Evolutionary conservation across 2,797 vertebrate species (phyloP), one percentile per base, ranked within the genome.

Genomic region (Oreonectes daqikongensis): DNA sequence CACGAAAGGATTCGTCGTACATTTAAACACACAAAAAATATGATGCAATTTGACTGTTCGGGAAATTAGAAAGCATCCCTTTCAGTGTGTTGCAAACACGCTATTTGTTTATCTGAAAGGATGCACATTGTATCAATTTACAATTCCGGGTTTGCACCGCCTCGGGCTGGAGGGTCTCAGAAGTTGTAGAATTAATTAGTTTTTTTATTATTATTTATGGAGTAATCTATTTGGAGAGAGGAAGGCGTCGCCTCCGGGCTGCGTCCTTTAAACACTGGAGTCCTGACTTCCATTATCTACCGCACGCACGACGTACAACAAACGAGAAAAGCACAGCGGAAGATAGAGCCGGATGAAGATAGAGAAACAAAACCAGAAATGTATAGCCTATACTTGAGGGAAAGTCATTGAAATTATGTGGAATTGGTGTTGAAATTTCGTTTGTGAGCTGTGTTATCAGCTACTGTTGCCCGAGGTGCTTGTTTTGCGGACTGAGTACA

Each of bases 181-280:
- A 93, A 93, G 91, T 85, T 90, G 90, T 90, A 92, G 92, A 95
- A 94, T 95, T 95, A 95, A 95, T 95, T 94, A 92, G 93, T 91
- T 95, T 95, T 87, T 84, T 93, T 93, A 90, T 90, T 94, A 86
- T 82, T 90, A 92, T 93, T 94, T 94, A 85, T 92, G 92, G 93
- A 94, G 90, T 89, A 85, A 84, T 85, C 83, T 85, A 81, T 84
- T 77, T 84, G 79, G 72, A 73, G 78, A 46, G 63, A 88, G 84
- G 83, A 84, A 86, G 85, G 85, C 83, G 83, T 87, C 82, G 86
- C 90, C 92, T 91, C 80, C 86, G 89, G 91, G 93, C 90, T 87
- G 86, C 90, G 91, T 93, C 91, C 92, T 93, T 93, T 92, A 93
- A 93, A 92, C 91, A 90, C 90, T 90, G 81, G 89, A 79, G 90